phyloP scores from a whole-genome alignment of 2,797 vertebrate species.

The Coregonus sp. region DNA sequence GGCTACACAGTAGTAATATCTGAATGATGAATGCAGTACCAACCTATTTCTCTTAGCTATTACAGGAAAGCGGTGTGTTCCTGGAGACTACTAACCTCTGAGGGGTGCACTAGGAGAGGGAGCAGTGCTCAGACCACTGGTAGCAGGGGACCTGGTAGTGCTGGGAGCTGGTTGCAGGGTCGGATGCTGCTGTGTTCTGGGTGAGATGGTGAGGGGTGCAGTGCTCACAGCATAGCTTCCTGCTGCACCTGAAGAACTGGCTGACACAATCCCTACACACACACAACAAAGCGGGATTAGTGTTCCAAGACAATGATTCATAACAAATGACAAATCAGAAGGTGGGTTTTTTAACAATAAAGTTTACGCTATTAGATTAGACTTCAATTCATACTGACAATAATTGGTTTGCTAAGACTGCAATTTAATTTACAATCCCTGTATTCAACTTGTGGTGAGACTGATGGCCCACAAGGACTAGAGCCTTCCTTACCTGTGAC shows the following conservation, averaged over 20 bases:
- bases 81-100: neutral
- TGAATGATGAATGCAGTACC: neutral
- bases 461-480: neutral
- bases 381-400: neutral
- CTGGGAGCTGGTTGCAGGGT: neutral
- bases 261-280: neutral
- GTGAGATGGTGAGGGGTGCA: neutral
- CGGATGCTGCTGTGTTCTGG: neutral
- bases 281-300: neutral
- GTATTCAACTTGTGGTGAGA: neutral
- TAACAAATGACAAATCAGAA: neutral
- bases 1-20: neutral
- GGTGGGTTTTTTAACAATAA: neutral
- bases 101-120: neutral
- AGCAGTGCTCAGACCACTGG: neutral
- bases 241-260: neutral
- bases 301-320: neutral
- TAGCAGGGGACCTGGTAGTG: neutral
- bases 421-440: neutral
- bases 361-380: no score
- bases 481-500: conserved; percentile 19
- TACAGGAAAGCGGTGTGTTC: neutral
- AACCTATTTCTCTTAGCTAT: neutral
- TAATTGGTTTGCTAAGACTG: neutral
- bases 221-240: neutral